phyloP scores from a whole-genome alignment of 2,888 invertebrate genomes.

The Seira sanloemensis region DNA sequence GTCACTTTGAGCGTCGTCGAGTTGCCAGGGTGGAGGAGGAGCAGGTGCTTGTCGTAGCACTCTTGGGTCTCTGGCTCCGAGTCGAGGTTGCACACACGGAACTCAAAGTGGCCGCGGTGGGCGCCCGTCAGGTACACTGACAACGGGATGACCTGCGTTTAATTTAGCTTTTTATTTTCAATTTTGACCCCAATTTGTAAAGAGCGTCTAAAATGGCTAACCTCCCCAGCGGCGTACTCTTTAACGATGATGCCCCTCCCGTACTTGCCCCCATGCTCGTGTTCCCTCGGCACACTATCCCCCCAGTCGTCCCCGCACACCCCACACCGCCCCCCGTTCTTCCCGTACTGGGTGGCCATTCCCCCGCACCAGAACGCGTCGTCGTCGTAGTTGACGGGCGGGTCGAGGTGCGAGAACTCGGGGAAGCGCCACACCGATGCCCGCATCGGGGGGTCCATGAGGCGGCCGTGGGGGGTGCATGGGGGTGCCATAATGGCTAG shows the following conservation, averaged over 20 bases:
- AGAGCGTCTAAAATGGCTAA: too few relatives aligned
- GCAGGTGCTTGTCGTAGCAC: constrained; percentile 56
- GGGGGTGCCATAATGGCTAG: too few relatives aligned
- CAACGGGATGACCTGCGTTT: constrained; percentile 68
- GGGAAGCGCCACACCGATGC: constrained; percentile 97
- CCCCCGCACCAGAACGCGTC: constrained; percentile 96
- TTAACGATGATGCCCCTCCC: constrained; percentile 90
- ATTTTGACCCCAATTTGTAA: too few relatives aligned
- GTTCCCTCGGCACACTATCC: constrained; percentile 85
- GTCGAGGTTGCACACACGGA: constrained; percentile 59
- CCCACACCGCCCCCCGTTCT: constrained; percentile 63
- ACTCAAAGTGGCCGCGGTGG: constrained; percentile 73
- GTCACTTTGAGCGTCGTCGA: not conserved
- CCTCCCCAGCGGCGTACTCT: constrained; percentile 90
- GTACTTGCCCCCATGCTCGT: constrained; percentile 91
- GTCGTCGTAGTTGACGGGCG: constrained; percentile 95
- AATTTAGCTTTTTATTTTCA: too few relatives aligned
- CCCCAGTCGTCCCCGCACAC: constrained; percentile 86
- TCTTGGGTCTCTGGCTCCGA: constrained; percentile 40
- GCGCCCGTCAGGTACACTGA: constrained; percentile 76
- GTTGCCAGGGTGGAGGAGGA: constrained; percentile 11
- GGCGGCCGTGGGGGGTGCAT: constrained; percentile 86
- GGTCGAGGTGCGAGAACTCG: constrained; percentile 93
- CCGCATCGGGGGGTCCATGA: constrained; percentile 94
- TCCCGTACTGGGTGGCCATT: constrained; percentile 50